Base-by-base conservation (phyloP, 2,113 vertebrate genomes). In the Nerophis lumbriciformis region DNA sequence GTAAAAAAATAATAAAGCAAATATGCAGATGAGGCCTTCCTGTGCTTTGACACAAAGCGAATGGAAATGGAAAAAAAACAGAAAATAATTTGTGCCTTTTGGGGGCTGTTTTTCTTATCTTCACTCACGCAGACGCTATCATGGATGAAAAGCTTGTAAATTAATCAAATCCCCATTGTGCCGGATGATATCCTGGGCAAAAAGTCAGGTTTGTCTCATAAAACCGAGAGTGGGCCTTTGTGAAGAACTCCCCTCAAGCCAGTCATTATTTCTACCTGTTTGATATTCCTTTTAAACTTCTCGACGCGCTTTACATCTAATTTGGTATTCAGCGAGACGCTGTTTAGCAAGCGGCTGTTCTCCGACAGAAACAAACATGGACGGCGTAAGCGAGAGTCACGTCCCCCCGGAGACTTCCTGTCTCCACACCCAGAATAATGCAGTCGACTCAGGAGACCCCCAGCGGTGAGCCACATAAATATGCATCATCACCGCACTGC, bases 211-310 rank as follows among this genome's bases (percentile, higher is more conserved):
- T 45, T 12, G 42, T 45, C 42, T 45, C 12, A 11, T 45, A 45
- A 45, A 44, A 44, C 42, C 42, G 9, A 44, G 42, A 8, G 8
- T 10, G 9, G 10, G 42, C 42, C 42, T 74, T 76, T 65, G 71
- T 64, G 66, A 74, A 78, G 65, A 73, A 6, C 66, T 61, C 55
- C 52, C 55, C 59, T 54, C 28, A 47, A 66, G 63, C 64, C 56
- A 68, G 39, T 57, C 52, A 44, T 53, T 15, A 9, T 72, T 60
- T 47, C 47, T 71, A 59, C 49, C 59, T 44, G 63, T 75, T 66
- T 77, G 59, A 73, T 65, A 59, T 78, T 66, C 35, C 50, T 4
- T 50, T 48, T 59, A 51, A 71, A 83, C 79, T 65, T 61, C 61
- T 61, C 37, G 36, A 48, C 53, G 0, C 12, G 56, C 67, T 53